phyloP scores from a whole-genome alignment of 2,797 vertebrate species.

The Emys orbicularis region DNA sequence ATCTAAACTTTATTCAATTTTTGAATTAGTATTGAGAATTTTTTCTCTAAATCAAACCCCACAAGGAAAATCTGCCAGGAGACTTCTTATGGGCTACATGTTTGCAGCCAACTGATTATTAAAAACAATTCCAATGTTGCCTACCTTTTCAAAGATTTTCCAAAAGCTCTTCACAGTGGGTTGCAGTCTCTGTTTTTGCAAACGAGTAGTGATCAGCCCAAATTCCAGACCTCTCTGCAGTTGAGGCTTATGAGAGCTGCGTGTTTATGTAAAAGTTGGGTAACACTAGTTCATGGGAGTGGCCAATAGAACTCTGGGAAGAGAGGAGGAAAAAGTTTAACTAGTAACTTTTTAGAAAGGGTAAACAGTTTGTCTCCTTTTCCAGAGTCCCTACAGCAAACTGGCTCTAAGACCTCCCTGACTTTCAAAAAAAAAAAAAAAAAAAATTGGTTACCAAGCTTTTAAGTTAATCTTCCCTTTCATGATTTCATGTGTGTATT shows the following conservation, averaged over 20 bases:
- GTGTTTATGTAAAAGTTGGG: slow-evolving; percentile 54
- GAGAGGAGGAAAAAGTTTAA: not conserved
- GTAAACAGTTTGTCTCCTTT: not conserved
- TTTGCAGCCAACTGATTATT: not conserved
- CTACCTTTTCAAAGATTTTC: slow-evolving; percentile 65
- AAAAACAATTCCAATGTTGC: not conserved
- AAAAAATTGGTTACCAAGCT: not conserved
- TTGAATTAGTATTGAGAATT: not conserved
- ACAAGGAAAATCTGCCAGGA: slow-evolving; percentile 9
- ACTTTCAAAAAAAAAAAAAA: not conserved
- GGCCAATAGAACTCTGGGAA: slow-evolving; percentile 21
- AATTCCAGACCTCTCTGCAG: slow-evolving; percentile 3
- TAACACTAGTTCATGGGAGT: slow-evolving; percentile 68
- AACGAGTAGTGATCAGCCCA: not conserved
- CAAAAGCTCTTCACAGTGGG: not conserved
- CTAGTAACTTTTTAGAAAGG: slow-evolving; percentile 6
- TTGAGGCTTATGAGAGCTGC: not conserved
- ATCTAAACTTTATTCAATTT: not conserved
- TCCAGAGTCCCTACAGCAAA: not conserved
- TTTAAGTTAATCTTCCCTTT: slow-evolving; percentile 25
- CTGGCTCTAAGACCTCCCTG: accelerated
- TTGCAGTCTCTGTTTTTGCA: not conserved
- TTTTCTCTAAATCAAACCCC: not conserved
- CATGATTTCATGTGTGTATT: slow-evolving; percentile 16
- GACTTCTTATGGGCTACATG: not conserved